These are phyloP conservation scores for Phytoseiulus persimilis DNA, from an alignment of 2,888 invertebrate genomes.

Conservation along the genomic window DNA sequence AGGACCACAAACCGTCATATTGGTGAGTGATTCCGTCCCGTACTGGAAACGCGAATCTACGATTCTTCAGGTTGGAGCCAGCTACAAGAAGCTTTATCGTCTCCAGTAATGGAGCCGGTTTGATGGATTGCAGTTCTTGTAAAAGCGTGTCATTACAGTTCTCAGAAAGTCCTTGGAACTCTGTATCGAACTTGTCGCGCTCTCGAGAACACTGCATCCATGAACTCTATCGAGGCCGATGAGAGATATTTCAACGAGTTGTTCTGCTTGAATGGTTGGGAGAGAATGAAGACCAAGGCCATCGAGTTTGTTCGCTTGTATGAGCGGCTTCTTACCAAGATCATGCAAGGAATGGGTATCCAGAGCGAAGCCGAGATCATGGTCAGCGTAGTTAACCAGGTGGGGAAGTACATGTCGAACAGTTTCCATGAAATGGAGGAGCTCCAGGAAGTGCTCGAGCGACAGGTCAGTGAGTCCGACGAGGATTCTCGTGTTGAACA, in stretches of 20 bases:
- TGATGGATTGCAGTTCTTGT: neutral
- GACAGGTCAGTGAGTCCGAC: neutral
- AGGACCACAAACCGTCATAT: constrained; percentile 42
- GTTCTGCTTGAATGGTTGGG: neutral
- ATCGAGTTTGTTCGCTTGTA: neutral
- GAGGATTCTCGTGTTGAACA: neutral
- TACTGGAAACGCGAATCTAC: neutral
- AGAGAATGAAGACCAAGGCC: neutral
- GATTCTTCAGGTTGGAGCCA: no score
- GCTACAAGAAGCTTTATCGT: no score
- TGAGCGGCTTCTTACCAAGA: neutral
- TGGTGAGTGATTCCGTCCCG: constrained; percentile 17
- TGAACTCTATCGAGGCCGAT: neutral
- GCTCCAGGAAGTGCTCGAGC: neutral
- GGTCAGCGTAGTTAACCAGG: constrained; percentile 1
- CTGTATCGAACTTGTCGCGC: constrained; percentile 42
- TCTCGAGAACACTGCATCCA: neutral
- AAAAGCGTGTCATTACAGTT: constrained; percentile 33
- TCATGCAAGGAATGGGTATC: neutral
- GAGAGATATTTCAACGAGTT: constrained; percentile 9
- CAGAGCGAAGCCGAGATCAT: constrained; percentile 12
- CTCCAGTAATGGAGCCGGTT: no score
- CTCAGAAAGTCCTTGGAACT: constrained; percentile 43
- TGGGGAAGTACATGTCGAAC: neutral
- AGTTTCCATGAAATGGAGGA: constrained; percentile 28